These are phyloP conservation scores for Thalassophryne amazonica DNA, from an alignment of 2,797 vertebrate species.

Conservation along the genomic window DNA sequence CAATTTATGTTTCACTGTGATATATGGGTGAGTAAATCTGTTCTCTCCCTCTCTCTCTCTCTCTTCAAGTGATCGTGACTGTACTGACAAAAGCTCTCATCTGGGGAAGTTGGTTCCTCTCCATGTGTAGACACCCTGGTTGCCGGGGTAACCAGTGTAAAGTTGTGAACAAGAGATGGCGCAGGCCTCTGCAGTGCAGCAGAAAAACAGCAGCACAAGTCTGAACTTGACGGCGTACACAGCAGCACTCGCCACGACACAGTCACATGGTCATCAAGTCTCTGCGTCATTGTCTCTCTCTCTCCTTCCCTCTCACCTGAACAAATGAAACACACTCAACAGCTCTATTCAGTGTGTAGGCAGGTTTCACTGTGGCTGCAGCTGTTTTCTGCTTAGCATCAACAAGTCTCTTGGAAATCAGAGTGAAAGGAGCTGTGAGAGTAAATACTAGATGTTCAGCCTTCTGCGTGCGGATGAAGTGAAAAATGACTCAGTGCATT, in stretches of 20 bases:
- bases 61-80: slow-evolving; percentile 74
- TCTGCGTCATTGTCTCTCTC: slow-evolving; percentile 8
- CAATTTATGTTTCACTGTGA: slow-evolving; percentile 40
- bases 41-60: slow-evolving; percentile 29
- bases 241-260: slow-evolving; percentile 48
- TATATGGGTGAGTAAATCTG: slow-evolving; percentile 47
- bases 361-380: slow-evolving; percentile 18
- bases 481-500: slow-evolving; percentile 15
- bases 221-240: slow-evolving; percentile 54
- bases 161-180: slow-evolving; percentile 75
- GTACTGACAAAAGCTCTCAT: slow-evolving; percentile 80
- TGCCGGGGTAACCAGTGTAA: slow-evolving; percentile 81
- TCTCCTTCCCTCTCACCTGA: slow-evolving; percentile 12
- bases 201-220: slow-evolving; percentile 73
- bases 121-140: slow-evolving; percentile 82
- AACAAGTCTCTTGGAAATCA: slow-evolving; percentile 58
- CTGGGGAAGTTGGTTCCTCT: slow-evolving; percentile 79
- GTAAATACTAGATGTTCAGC: slow-evolving; percentile 37
- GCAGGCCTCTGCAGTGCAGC: slow-evolving; percentile 81
- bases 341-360: slow-evolving; percentile 32
- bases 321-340: slow-evolving; percentile 23
- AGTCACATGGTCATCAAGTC: slow-evolving; percentile 20
- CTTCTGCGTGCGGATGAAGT: slow-evolving; percentile 19
- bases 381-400: slow-evolving; percentile 36
- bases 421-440: slow-evolving; percentile 28